Percentiles rank a stretch among this genome's conserved stretches.
Conservation (phyloP, 2,888 invertebrate genomes). For the Ectemnius cavifrons region DNA sequence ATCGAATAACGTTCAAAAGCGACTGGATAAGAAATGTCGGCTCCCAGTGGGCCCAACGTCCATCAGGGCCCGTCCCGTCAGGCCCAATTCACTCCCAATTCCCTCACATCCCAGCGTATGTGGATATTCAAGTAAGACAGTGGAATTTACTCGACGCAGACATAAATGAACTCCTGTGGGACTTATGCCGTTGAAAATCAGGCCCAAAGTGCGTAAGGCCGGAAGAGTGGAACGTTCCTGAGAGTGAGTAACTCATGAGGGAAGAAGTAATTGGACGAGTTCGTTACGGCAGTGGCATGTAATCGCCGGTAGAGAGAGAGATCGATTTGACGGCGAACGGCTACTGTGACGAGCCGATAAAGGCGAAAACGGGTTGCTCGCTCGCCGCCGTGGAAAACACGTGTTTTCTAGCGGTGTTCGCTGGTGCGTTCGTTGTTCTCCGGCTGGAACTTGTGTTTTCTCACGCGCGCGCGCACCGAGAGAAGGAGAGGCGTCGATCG, state of each 20-base stretch:
- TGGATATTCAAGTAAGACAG: too few species aligned
- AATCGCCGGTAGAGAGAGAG: not conserved
- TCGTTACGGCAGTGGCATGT: not conserved
- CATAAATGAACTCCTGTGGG: too few species aligned
- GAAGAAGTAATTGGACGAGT: not conserved
- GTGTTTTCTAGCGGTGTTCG: not conserved
- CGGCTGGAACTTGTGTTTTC: slow-evolving; percentile 20
- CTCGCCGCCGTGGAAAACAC: not conserved
- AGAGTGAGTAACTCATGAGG: not conserved
- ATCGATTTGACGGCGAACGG: not conserved
- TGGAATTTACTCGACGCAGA: too few species aligned
- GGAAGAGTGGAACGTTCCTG: not conserved
- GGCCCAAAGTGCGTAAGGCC: not conserved
- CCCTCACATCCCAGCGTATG: too few species aligned
- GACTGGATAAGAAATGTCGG: too few species aligned
- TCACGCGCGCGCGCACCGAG: slow-evolving; percentile 14
- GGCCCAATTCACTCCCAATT: too few species aligned
- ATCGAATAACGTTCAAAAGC: not conserved
- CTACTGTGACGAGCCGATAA: not conserved
- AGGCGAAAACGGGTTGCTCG: too few species aligned
- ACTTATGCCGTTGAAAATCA: too few species aligned
- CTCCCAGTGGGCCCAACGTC: too few species aligned
- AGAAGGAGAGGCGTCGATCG: slow-evolving; percentile 31
- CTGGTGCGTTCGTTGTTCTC: slow-evolving; percentile 13
- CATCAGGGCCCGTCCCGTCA: too few species aligned